Base-by-base conservation (phyloP, 2,797 vertebrate species). In the Lindbergichthys nudifrons region DNA sequence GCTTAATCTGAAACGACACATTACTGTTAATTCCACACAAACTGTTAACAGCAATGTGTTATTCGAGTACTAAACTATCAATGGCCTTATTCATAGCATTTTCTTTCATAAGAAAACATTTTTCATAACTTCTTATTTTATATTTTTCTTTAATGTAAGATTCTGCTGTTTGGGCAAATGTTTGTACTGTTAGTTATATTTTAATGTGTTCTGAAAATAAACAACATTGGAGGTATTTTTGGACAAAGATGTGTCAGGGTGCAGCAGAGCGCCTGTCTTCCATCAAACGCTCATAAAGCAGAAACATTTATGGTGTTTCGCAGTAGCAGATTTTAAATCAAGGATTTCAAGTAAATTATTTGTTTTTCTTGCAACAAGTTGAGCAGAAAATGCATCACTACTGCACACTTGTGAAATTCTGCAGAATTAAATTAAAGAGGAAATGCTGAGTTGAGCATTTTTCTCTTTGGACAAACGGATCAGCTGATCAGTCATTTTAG, bases 21-120 rank as follows among this genome's bases (percentile, higher is more conserved):
- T 41, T 26, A 26, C 26, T 75, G 56, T 68, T 75, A 48, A 47
- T 57, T 76, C 66, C 65, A 73, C 50, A 59, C 61, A 41, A 41
- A 59, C 47, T 46, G 62, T 77, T n/a, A 52, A 32, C 56, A 42
- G 58, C 26, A 14, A 23, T 15, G 4, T 53, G 15, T 79, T 50
- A 30, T 26, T 59, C 19, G 52, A 54, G 39, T 36, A 19, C 41
- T 63, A 56, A 63, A 82, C 77, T 67, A 80, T 87, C 70, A 53
- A 90, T 75, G 89, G 91, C 90, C 91, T 92, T 93, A 92, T 77
- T 86, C 84, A 64, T 52, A 53, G 60, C 4, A 9, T 42, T n/a
- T 48, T 54, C 50, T 75, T 75, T 56, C 61, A 61, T 48, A 47
- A 58, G 50, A 5, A 64, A 52, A 61, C 36, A 3, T 63, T 73